Base-by-base conservation (phyloP, 2,888 invertebrate species). In the Dascillus cervinus region DNA sequence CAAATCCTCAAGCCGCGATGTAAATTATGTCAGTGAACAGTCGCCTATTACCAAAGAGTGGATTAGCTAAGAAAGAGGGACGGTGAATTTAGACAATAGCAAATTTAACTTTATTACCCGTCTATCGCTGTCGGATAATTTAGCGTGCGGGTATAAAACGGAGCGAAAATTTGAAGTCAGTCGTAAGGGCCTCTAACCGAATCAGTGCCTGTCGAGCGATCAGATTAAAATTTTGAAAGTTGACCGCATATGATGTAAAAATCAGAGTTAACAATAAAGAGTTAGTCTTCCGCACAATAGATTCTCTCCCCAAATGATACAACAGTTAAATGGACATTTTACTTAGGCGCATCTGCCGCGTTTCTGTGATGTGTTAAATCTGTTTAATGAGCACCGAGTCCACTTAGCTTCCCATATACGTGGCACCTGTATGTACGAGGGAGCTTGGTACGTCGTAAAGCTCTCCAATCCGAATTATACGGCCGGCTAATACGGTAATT, bases 1-100 rank as follows among this genome's bases (percentile, higher is more conserved):
- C 54, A 62, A 62, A 62, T 62, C 62, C 63, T 53, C 52, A 52
- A 52, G 52, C 54, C 54, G 51, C 55, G 57, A 56, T 59, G 61
- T 64, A 62, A 64, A 64, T 62, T 62, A 61, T 61, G 60, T 62
- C 59, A 56, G 55, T 50, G 62, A 59, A 58, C 62, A n/a, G n/a
- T n/a, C n/a, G n/a, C n/a, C n/a, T n/a, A n/a, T n/a, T n/a, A n/a
- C n/a, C n/a, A n/a, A n/a, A n/a, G n/a, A n/a, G n/a, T n/a, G n/a
- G n/a, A n/a, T n/a, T n/a, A n/a, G n/a, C n/a, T n/a, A n/a, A n/a
- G n/a, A n/a, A n/a, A n/a, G n/a, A n/a, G n/a, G n/a, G n/a, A n/a
- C n/a, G n/a, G n/a, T n/a, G n/a, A n/a, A n/a, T n/a, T n/a, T n/a
- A n/a, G n/a, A n/a, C n/a, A n/a, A n/a, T n/a, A n/a, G n/a, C n/a